Conservation (phyloP, 2,797 vertebrate species). For the Neoniphon sammara region DNA sequence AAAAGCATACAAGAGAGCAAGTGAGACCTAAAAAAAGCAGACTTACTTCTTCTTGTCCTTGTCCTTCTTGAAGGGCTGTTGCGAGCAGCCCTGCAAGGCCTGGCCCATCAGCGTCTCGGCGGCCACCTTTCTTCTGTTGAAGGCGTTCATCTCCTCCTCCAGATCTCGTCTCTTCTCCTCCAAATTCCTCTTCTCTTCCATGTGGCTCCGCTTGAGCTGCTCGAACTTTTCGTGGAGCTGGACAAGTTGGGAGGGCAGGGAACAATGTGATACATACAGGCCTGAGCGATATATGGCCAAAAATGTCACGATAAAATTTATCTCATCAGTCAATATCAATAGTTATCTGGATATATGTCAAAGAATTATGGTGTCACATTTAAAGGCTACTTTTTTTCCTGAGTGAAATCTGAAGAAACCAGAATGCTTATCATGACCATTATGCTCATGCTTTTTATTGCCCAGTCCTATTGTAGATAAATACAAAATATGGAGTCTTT, state of each 20-base stretch:
- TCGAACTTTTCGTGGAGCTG: constrained; percentile 98
- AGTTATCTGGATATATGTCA: no score
- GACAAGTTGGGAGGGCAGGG: constrained; percentile 2
- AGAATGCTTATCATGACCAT: no score
- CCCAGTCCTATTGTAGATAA: no score
- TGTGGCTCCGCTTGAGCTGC: constrained; percentile 93
- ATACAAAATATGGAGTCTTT: not conserved
- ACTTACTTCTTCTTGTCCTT: constrained; percentile 99
- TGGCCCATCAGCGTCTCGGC: constrained; percentile 94
- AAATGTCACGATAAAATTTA: no score
- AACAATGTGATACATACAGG: constrained; percentile 14
- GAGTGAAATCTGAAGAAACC: no score
- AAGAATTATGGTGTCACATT: no score
- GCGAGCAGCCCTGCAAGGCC: constrained; percentile 87
- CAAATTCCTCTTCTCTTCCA: constrained; percentile 95
- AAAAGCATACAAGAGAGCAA: not conserved
- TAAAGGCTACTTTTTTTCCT: no score
- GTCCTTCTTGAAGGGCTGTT: constrained; percentile 92
- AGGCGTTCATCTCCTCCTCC: constrained; percentile 94
- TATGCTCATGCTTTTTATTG: no score
- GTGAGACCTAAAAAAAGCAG: not conserved
- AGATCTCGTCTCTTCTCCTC: constrained; percentile 93
- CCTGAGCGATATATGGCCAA: no score
- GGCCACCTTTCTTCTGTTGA: constrained; percentile 92
- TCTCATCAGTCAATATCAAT: no score